These are phyloP conservation scores for Crossaster papposus DNA, from an alignment of 53 echinoderm and acorn worm genomes.

Conservation along the genomic window DNA sequence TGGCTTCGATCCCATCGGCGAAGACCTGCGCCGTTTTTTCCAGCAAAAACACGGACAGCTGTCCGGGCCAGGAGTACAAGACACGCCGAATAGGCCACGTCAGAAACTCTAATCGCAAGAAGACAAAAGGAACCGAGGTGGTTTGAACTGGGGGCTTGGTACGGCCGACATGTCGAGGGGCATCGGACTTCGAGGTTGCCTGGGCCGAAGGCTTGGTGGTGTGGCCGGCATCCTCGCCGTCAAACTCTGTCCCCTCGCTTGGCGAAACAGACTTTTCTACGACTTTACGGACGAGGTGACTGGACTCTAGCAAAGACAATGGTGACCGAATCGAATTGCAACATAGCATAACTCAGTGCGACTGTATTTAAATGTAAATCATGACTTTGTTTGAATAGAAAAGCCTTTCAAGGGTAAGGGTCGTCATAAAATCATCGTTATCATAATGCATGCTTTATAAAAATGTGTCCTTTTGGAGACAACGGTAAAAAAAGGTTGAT, in stretches of 20 bases:
- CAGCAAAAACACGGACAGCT: neutral
- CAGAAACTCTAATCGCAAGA: too few relatives aligned
- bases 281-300: neutral
- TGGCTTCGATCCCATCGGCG: slow-evolving; percentile 3
- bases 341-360: too few relatives aligned
- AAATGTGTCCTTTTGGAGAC: neutral
- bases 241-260: neutral
- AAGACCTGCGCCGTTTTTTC: slow-evolving; percentile 6
- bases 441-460: too few relatives aligned
- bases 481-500: neutral
- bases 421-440: too few relatives aligned
- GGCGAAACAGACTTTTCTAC: neutral
- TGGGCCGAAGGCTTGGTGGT: neutral
- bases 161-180: too few relatives aligned
- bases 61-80: neutral
- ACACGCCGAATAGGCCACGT: neutral
- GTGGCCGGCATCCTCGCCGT: neutral
- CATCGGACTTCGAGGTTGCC: neutral
- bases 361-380: too few relatives aligned
- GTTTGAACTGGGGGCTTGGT: too few relatives aligned
- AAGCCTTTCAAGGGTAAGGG: too few relatives aligned
- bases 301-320: neutral
- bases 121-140: too few relatives aligned
- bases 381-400: too few relatives aligned
- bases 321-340: too few relatives aligned